Conservation (phyloP, 2,113 vertebrate genomes). For the Vireo altiloquus region DNA sequence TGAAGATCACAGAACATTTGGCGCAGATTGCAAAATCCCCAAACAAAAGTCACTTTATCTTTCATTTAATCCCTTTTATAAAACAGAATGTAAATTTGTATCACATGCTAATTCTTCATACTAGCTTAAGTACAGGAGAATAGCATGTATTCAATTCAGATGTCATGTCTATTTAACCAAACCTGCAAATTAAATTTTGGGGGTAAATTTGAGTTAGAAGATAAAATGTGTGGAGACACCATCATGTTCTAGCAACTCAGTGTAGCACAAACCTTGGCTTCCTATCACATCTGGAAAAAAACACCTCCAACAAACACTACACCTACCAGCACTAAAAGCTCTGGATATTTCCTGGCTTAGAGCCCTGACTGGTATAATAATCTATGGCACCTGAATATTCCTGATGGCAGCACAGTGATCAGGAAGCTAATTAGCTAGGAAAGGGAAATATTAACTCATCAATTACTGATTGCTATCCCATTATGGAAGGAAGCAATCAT, state of each 20-base stretch:
- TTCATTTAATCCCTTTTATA: background rate
- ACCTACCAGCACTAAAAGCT: background rate
- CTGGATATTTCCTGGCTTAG: background rate
- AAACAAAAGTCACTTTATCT: background rate
- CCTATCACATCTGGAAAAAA: background rate
- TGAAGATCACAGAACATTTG: background rate
- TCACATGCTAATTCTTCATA: background rate
- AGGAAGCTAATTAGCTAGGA: constrained; percentile 30
- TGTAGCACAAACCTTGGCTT: background rate
- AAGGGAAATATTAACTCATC: constrained; percentile 10
- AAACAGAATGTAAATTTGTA: background rate
- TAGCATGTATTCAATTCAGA: background rate
- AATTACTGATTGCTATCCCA: constrained; percentile 3
- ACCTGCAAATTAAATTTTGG: background rate
- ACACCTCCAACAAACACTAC: background rate
- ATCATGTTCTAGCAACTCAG: background rate
- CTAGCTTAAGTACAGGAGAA: background rate
- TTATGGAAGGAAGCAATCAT: constrained; percentile 4
- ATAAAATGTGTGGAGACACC: background rate
- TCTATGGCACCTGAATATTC: background rate
- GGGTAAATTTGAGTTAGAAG: background rate
- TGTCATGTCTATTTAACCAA: background rate
- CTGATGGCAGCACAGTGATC: background rate
- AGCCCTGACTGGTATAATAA: background rate
- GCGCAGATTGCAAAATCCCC: background rate